These are phyloP conservation scores for Meliscaeva auricollis DNA, from an alignment of 2,888 invertebrate genomes.

Conservation along the genomic window DNA sequence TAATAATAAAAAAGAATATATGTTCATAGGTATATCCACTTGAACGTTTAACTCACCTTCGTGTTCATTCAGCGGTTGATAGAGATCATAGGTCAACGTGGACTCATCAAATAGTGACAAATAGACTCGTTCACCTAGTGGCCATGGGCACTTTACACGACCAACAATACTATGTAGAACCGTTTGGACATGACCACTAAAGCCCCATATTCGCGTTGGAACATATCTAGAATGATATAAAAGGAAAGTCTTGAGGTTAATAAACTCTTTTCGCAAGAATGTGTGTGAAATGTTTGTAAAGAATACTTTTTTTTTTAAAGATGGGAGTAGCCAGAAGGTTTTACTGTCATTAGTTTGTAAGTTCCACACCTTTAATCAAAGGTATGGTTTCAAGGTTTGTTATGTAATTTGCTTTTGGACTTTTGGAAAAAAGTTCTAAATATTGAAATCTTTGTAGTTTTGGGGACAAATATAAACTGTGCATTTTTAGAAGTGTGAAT, in stretches of 20 bases:
- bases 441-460: no score
- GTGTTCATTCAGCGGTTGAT: constrained; percentile 91
- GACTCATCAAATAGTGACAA: constrained; percentile 92
- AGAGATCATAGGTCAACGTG: constrained; percentile 96
- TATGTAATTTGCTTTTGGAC: neutral
- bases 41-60: constrained; percentile 86
- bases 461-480: no score
- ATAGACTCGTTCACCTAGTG: constrained; percentile 92
- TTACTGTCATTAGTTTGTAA: constrained; percentile 6
- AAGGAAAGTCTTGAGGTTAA: constrained; percentile 9
- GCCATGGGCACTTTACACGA: constrained; percentile 94
- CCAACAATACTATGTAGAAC: constrained; percentile 95
- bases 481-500: no score
- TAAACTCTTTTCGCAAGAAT: constrained; percentile 8
- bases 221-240: constrained; percentile 88
- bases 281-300: constrained; percentile 2
- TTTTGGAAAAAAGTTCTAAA: neutral
- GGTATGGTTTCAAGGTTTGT: neutral
- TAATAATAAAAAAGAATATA: neutral
- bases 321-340: neutral
- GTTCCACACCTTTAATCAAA: constrained; percentile 1
- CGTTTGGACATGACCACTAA: constrained; percentile 97
- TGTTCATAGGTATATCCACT: neutral
- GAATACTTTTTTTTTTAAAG: neutral
- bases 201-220: constrained; percentile 96